Base-by-base conservation (phyloP, 2,113 vertebrate genomes). In the Suricata suricatta region DNA sequence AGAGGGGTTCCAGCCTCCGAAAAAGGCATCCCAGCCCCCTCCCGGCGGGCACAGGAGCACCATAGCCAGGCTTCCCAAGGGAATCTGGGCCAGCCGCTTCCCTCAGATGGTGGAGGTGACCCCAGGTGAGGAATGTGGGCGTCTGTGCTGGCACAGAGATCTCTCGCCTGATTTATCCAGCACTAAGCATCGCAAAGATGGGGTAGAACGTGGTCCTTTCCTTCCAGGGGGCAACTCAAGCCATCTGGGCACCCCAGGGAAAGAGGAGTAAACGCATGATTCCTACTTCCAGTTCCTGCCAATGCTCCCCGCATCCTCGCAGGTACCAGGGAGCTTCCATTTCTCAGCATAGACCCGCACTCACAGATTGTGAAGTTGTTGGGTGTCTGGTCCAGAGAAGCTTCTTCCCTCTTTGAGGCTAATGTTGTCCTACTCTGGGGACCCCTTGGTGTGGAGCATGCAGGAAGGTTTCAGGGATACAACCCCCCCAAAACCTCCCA, bases 111-210 rank as follows among this genome's bases (percentile, higher is more conserved):
- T 10, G 0, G 6, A 31, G 27, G 27, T 66, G 25, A 38, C 47
- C 27, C 9, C 0, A 5, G 7, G 3, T 4, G 5, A 1, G 16
- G 6, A 29, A 7, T 0, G 6, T 8, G 57, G 7, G 1, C 57
- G 0, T 60, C 57, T 60, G 57, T 60, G 21, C 57, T 21, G 57
- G 21, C 21, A 3, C 57, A 9, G 57, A 60, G 54, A 57, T 41
- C 41, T 41, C 41, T 41, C 41, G 63, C 13, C 23, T 8, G 6
- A 82, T 29, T 19, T 31, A 38, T 7, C 3, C 19, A 25, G 7
- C 17, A 23, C 4, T 3, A 14, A 57, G 19, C 27, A 33, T 14
- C 2, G 1, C 35, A 10, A 81, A 47, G 54, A 60, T 19, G 11
- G 31, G 25, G 38, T 0, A 12, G 41, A 84, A 10, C 0, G 0